Conservation (phyloP, 2,113 vertebrate species). For the Morone saxatilis region DNA sequence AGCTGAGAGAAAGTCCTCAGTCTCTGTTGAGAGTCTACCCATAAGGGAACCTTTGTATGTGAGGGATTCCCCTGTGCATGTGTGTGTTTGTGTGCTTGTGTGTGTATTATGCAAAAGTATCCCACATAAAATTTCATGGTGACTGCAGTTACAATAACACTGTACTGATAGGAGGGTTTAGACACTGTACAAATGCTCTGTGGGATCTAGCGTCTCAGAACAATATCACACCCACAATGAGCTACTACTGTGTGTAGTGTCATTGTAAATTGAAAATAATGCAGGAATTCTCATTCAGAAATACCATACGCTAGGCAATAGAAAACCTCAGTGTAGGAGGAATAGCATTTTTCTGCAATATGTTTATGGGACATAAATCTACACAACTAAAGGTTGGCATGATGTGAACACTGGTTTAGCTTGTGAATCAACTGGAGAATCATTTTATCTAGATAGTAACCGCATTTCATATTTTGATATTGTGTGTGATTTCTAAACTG, state of each 20-base stretch:
- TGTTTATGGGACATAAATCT: conserved; percentile 29
- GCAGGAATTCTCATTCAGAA: conserved; percentile 66
- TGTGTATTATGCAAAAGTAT: conserved; percentile 26
- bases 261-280: conserved; percentile 63
- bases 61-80: conserved; percentile 52
- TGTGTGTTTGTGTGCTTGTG: neutral
- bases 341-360: conserved; percentile 46
- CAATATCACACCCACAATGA: conserved; percentile 49
- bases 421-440: conserved; percentile 14
- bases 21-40: conserved; percentile 30
- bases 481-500: neutral
- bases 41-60: conserved; percentile 23
- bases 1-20: too few species aligned
- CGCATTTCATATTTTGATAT: conserved; percentile 13
- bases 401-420: neutral
- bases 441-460: neutral
- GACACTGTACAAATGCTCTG: conserved; percentile 16
- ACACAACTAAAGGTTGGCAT: conserved; percentile 9
- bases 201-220: conserved; percentile 40
- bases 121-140: conserved; percentile 38
- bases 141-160: conserved; percentile 29
- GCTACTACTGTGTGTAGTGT: conserved; percentile 41
- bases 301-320: conserved; percentile 41
- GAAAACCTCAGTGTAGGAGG: conserved; percentile 50
- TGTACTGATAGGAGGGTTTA: conserved; percentile 30